Evolutionary conservation across 2,888 invertebrate genomes (phyloP), one percentile per base, ranked within the genome.

Genomic region (Lydus trimaculatus): DNA sequence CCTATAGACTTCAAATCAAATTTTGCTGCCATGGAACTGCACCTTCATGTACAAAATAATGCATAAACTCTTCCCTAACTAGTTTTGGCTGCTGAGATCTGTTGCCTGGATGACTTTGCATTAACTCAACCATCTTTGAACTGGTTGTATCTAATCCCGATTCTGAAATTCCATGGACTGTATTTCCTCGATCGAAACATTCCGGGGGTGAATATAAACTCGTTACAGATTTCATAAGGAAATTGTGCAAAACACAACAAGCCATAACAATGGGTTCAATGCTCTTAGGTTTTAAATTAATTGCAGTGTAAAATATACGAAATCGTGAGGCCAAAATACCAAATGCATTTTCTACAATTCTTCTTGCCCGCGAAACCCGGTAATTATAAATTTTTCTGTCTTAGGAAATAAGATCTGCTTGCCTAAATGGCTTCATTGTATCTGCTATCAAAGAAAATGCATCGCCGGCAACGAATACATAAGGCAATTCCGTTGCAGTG

Each of bases 381-480:
- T 69, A 69, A 52, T 70, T 71, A 60, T 60, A 72, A 31, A 67
- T 65, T 43, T 63, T 64, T 64, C 36, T 67, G 13, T 70, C 64
- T 23, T 62, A 52, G 31, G 31, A n/a, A n/a, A n/a, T 48, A 2
- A 70, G 28, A 5, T 71, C 61, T 52, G 36, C 52, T 39, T 71
- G 70, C 39, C 58, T 63, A 59, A 61, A 71, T 25, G 72, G 72
- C 60, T 72, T 72, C 56, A 72, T 58, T 28, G 68, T 67, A 61
- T 71, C 70, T 5, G 67, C 15, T 2, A 70, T 62, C 28, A 71
- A 36, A 23, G 64, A n/a, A 63, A 72, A 72, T 20, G 70, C 68
- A 65, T 72, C 72, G 39, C 71, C 72, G 17, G 64, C 70, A n/a
- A 72, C 25, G 59, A 72, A 72, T 13, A 72, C 72, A 64, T 39